Conservation (phyloP, 2,797 vertebrate species). For the Mus spretus region DNA sequence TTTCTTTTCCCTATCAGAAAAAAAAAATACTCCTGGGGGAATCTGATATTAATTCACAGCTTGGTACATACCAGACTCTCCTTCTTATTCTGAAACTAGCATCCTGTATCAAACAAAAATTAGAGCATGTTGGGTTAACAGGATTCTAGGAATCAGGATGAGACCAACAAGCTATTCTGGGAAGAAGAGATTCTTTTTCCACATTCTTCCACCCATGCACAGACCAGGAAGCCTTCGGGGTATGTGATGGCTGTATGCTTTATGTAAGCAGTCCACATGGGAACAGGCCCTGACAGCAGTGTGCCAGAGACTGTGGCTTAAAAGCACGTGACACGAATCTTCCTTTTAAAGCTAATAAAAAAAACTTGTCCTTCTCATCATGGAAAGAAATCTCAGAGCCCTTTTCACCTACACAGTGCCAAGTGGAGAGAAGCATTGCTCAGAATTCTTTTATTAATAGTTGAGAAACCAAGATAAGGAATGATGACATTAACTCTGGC, state of each 20-base stretch:
- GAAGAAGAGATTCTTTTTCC: conserved; percentile 40
- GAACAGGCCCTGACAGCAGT: not conserved
- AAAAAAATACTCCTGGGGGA: not conserved
- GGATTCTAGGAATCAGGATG: conserved; percentile 49
- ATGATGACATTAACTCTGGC: not conserved
- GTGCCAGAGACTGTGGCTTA: not conserved
- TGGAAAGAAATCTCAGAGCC: conserved; percentile 40
- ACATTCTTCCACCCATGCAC: not conserved
- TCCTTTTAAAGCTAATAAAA: conserved; percentile 64
- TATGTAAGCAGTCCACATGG: not conserved
- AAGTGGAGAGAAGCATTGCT: conserved; percentile 50
- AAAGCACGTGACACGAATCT: conserved; percentile 39
- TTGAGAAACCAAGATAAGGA: conserved; percentile 43
- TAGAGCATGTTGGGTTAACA: conserved; percentile 59
- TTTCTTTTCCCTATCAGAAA: not conserved
- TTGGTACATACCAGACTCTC: not conserved
- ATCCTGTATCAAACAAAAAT: conserved; percentile 2
- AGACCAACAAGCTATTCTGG: conserved; percentile 36
- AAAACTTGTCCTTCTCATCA: conserved; percentile 27
- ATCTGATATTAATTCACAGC: conserved; percentile 47
- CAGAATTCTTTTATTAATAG: conserved; percentile 52
- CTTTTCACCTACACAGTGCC: conserved; percentile 1
- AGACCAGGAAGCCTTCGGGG: not conserved
- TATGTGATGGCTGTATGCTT: not conserved
- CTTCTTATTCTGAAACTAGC: not conserved